Conservation (phyloP, 2,113 vertebrate genomes). For the Panthera leo region DNA sequence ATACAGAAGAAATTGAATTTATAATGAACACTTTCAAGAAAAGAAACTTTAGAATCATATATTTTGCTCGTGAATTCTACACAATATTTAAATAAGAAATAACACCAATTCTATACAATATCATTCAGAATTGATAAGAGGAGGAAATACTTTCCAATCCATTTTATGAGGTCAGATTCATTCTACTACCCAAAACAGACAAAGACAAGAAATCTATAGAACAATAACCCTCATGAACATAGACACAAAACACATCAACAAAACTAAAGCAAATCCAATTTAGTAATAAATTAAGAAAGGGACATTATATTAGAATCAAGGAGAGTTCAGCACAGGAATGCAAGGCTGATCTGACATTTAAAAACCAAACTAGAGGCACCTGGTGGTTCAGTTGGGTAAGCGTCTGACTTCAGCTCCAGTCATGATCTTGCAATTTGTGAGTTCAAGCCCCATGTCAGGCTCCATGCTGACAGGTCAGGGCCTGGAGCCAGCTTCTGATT, state of each 20-base stretch:
- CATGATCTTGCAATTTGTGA: too few relatives aligned
- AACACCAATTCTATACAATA: not conserved
- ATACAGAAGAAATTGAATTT: not conserved
- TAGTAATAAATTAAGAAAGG: not conserved
- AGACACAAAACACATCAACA: not conserved
- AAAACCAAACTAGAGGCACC: not conserved
- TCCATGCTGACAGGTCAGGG: too few relatives aligned
- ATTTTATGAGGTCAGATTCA: not conserved
- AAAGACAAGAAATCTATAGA: not conserved
- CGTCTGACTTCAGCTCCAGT: too few relatives aligned
- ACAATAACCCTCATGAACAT: not conserved
- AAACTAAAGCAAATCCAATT: not conserved
- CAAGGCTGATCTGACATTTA: not conserved
- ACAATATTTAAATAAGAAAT: not conserved
- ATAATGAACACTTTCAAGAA: not conserved
- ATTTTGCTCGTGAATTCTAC: not conserved
- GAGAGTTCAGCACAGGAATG: not conserved
- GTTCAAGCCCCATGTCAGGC: too few relatives aligned
- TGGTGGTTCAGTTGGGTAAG: too few relatives aligned
- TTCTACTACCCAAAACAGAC: not conserved
- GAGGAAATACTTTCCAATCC: not conserved
- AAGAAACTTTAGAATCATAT: not conserved
- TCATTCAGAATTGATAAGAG: not conserved
- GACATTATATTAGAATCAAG: not conserved
- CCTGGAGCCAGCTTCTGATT: too few relatives aligned